These are phyloP conservation scores for Stomorhina lunata DNA, from an alignment of 2,888 invertebrate species.

Conservation along the genomic window DNA sequence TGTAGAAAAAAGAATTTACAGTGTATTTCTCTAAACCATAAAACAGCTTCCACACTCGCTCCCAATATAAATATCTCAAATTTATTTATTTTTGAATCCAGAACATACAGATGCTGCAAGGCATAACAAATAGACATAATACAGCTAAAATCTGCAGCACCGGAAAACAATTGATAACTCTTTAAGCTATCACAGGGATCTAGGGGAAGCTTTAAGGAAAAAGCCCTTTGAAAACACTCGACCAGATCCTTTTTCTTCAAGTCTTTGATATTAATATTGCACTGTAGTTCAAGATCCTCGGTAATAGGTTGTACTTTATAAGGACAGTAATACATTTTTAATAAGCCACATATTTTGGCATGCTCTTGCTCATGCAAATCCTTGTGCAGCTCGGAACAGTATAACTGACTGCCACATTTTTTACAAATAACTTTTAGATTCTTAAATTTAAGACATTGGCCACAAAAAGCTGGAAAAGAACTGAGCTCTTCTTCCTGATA, in stretches of 20 bases:
- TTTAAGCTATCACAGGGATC: slow-evolving; percentile 64
- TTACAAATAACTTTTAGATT: slow-evolving; percentile 65
- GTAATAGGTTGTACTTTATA: slow-evolving; percentile 65
- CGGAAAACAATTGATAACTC: slow-evolving; percentile 70
- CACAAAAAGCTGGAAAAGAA: slow-evolving; percentile 72
- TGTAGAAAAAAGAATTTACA: slow-evolving; percentile 73
- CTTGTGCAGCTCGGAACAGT: slow-evolving; percentile 72
- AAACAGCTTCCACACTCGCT: slow-evolving; percentile 68
- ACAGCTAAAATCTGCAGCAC: slow-evolving; percentile 73
- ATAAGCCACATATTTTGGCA: slow-evolving; percentile 67
- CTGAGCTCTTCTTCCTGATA: slow-evolving; percentile 72
- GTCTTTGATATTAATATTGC: slow-evolving; percentile 51
- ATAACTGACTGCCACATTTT: slow-evolving; percentile 70
- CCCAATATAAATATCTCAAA: slow-evolving; percentile 71
- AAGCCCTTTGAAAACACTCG: slow-evolving; percentile 66
- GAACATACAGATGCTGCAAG: slow-evolving; percentile 62
- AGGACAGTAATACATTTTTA: slow-evolving; percentile 72
- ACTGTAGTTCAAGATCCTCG: slow-evolving; percentile 8
- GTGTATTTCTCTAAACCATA: slow-evolving; percentile 72
- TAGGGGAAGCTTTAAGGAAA: slow-evolving; percentile 56
- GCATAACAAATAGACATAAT: slow-evolving; percentile 72
- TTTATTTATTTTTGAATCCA: slow-evolving; percentile 9
- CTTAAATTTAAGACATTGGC: slow-evolving; percentile 68
- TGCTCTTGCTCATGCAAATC: slow-evolving; percentile 67
- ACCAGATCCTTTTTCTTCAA: slow-evolving; percentile 67